Conservation (phyloP, 2,888 invertebrate genomes). For the Ormyrus nitidulus region DNA sequence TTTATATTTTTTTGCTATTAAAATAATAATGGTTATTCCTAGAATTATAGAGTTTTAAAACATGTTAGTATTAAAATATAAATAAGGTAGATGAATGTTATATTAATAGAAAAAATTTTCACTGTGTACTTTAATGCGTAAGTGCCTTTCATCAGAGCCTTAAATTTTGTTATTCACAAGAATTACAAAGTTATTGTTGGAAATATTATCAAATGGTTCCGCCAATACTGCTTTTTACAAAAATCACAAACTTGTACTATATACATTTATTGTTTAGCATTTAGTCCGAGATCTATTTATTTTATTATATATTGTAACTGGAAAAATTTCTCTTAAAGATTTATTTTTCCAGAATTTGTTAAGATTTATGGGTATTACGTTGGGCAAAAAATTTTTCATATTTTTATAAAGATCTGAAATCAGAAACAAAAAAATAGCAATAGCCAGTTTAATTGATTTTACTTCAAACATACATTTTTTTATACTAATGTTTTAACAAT, state of each 20-base stretch:
- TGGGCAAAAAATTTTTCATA: neutral
- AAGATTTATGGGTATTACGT: constrained; percentile 9
- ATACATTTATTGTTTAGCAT: constrained; percentile 36
- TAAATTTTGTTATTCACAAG: neutral
- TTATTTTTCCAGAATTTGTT: constrained; percentile 14
- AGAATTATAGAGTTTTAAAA: too few relatives aligned
- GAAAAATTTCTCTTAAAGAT: constrained; percentile 7
- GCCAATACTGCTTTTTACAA: constrained; percentile 11
- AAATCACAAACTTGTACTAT: constrained; percentile 30
- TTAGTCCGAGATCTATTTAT: constrained; percentile 44
- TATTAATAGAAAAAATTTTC: neutral
- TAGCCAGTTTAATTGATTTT: neutral
- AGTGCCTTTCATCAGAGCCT: constrained; percentile 38
- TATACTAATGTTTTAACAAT: too few relatives aligned
- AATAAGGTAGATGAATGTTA: too few relatives aligned
- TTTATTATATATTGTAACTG: constrained; percentile 30
- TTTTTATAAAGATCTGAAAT: constrained; percentile 20
- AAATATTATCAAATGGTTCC: constrained; percentile 12
- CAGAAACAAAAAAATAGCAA: constrained; percentile 5
- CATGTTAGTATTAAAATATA: too few relatives aligned
- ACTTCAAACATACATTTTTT: neutral
- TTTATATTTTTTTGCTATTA: neutral
- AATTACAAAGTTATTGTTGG: constrained; percentile 20
- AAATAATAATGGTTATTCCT: too few relatives aligned
- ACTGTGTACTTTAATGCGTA: constrained; percentile 23